A percentile compares a stretch with the other conserved stretches of the same genome.
phyloP scores from a whole-genome alignment of 1,140 invertebrate species.

The Brachionus rotundiformis region DNA sequence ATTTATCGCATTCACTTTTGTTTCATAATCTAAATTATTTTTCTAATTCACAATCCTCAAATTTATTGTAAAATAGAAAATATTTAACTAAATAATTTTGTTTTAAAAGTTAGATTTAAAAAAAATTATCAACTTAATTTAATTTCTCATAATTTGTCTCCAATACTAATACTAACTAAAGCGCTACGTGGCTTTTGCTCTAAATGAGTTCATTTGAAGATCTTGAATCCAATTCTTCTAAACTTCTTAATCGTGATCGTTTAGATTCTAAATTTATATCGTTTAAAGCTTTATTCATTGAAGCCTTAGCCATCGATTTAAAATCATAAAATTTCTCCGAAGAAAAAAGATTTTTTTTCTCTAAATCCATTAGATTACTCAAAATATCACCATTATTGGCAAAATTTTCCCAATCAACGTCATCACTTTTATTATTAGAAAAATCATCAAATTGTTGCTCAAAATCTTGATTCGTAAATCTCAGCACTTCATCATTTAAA shows the following conservation, averaged over 20 bases:
- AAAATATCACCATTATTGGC: constrained; percentile 8
- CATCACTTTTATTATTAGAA: constrained; percentile 4
- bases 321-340: constrained; percentile 27
- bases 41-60: too few species aligned
- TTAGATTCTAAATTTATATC: neutral
- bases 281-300: neutral
- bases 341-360: constrained; percentile 24
- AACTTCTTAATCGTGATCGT: neutral
- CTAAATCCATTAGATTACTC: constrained; percentile 15
- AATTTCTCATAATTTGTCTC: too few species aligned
- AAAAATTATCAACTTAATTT: too few species aligned
- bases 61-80: too few species aligned
- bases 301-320: constrained; percentile 30
- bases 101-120: too few species aligned
- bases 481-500: neutral
- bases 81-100: too few species aligned
- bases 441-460: neutral
- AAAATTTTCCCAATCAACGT: constrained; percentile 24
- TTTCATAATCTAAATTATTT: too few species aligned
- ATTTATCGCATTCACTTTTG: too few species aligned
- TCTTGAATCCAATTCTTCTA: neutral
- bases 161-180: too few species aligned
- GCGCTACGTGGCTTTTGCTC: neutral
- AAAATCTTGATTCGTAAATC: neutral
- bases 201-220: neutral